A percentile compares a stretch with the other conserved stretches of the same genome.
phyloP scores from a whole-genome alignment of 2,888 invertebrate genomes.

The Noctua janthina region DNA sequence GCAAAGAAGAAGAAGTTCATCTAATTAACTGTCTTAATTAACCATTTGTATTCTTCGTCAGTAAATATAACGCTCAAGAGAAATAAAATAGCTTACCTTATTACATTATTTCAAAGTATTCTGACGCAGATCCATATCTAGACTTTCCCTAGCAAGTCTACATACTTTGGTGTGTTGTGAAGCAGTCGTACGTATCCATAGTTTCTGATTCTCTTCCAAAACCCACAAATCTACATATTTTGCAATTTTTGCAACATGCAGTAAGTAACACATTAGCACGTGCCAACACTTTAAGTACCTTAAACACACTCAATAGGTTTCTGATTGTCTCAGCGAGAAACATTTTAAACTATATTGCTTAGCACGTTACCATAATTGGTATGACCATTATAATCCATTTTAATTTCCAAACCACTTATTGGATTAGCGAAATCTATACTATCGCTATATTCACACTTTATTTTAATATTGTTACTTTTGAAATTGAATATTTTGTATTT shows the following conservation, averaged over 20 bases:
- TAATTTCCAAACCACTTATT: constrained; percentile 60
- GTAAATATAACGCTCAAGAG: neutral
- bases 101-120: neutral
- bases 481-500: neutral
- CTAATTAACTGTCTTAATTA: neutral
- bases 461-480: neutral
- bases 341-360: constrained; percentile 71
- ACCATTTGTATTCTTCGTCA: neutral
- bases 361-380: constrained; percentile 78
- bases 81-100: neutral
- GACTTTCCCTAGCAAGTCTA: neutral
- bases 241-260: neutral
- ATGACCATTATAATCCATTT: constrained; percentile 73
- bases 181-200: neutral
- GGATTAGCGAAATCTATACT: constrained; percentile 63
- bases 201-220: neutral
- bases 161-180: neutral
- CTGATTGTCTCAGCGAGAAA: constrained; percentile 66
- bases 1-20: neutral
- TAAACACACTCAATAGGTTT: constrained; percentile 70
- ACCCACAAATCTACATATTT: neutral
- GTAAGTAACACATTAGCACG: constrained; percentile 55
- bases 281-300: constrained; percentile 52
- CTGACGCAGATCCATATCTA: neutral
- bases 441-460: constrained; percentile 36